These are phyloP conservation scores for Amphiura filiformis DNA, from an alignment of 35 echinoderm and acorn worm genomes.

Conservation along the genomic window DNA sequence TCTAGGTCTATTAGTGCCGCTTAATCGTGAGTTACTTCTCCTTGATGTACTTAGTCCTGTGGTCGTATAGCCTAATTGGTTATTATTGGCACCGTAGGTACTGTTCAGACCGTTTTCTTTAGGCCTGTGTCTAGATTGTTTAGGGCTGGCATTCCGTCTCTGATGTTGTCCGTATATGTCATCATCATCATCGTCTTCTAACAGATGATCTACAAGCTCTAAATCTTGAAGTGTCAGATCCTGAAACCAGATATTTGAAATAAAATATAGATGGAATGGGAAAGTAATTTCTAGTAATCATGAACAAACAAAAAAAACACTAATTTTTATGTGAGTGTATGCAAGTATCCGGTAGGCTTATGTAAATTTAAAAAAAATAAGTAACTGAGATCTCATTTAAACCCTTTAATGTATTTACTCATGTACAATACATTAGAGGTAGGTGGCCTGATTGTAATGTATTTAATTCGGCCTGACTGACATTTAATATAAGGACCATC, in stretches of 20 bases:
- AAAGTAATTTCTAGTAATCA: too few species aligned
- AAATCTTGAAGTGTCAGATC: background rate
- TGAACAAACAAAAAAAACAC: too few species aligned
- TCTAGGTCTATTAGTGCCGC: background rate
- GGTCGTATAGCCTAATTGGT: background rate
- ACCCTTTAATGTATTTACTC: too few species aligned
- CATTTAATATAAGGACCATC: too few species aligned
- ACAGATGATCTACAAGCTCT: background rate
- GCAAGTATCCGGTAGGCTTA: too few species aligned
- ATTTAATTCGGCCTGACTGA: too few species aligned
- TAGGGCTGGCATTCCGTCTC: background rate
- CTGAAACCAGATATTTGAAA: background rate
- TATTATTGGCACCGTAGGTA: slow-evolving; percentile 5
- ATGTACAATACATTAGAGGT: too few species aligned
- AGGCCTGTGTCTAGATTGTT: background rate
- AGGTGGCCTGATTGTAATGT: too few species aligned
- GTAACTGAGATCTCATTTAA: too few species aligned
- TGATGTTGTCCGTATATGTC: background rate
- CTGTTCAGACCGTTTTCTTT: background rate
- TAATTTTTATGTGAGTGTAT: too few species aligned
- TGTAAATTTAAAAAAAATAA: too few species aligned
- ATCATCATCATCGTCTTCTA: background rate
- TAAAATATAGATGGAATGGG: too few species aligned
- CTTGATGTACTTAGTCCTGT: background rate
- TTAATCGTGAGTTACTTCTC: background rate